A percentile compares a stretch with the other conserved stretches of the same genome.
These are phyloP conservation scores for Neomonachus schauinslandi DNA, from an alignment of 2,113 vertebrate species.

Conservation along the genomic window DNA sequence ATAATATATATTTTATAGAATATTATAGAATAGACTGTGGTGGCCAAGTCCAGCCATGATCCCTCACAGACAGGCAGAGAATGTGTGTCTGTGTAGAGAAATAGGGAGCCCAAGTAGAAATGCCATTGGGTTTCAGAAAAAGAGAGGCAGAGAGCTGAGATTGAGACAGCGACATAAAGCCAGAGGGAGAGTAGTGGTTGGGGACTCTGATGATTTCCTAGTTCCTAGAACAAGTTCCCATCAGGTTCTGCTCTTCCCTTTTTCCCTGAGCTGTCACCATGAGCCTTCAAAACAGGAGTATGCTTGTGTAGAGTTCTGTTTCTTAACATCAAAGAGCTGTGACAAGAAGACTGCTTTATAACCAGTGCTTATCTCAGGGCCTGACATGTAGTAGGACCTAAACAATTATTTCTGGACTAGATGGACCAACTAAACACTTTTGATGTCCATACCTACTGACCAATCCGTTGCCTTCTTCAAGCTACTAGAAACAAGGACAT, in stretches of 20 bases:
- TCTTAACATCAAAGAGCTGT: neutral
- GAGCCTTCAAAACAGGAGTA: neutral
- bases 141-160: neutral
- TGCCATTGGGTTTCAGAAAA: neutral
- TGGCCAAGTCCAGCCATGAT: neutral
- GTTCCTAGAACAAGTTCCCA: neutral
- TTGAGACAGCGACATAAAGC: neutral
- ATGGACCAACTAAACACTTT: neutral
- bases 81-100: neutral
- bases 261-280: neutral
- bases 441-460: fast-evolving
- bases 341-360: neutral
- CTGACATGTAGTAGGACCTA: neutral
- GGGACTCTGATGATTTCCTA: neutral
- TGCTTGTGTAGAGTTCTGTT: neutral
- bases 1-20: neutral
- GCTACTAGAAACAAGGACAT: neutral
- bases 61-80: neutral
- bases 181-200: neutral
- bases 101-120: neutral
- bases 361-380: neutral
- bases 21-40: neutral
- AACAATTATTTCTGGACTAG: neutral
- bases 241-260: neutral
- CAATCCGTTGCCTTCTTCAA: neutral